Conservation (phyloP, 2,113 vertebrate species). For the Datnioides undecimradiatus region DNA sequence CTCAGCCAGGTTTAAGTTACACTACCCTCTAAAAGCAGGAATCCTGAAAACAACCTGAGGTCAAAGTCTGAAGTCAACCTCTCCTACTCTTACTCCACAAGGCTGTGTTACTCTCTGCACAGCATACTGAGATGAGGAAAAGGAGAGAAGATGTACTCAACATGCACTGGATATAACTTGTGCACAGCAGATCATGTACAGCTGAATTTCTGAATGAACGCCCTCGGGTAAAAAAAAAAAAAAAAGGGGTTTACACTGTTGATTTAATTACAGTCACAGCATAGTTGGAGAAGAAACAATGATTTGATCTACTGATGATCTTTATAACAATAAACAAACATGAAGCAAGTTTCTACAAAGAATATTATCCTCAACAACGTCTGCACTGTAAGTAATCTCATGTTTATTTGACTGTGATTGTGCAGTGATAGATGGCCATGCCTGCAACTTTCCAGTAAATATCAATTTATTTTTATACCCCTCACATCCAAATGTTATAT, state of each 20-base stretch:
- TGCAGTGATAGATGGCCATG: slow-evolving; percentile 12
- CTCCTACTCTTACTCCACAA: slow-evolving; percentile 52
- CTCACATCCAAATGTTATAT: background rate
- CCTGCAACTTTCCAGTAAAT: background rate
- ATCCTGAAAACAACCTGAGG: slow-evolving; percentile 64
- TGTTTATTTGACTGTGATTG: slow-evolving; percentile 11
- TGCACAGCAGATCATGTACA: background rate
- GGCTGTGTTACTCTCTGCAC: slow-evolving; percentile 22
- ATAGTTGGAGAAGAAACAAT: slow-evolving; percentile 7
- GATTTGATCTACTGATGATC: background rate
- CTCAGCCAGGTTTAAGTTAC: slow-evolving; percentile 56
- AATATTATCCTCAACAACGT: slow-evolving; percentile 3
- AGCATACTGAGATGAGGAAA: background rate
- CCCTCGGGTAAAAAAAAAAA: background rate
- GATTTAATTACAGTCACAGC: background rate
- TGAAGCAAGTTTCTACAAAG: too few species aligned
- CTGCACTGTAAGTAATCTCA: background rate
- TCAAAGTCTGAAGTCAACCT: slow-evolving; percentile 61
- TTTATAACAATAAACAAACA: too few species aligned
- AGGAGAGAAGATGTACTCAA: slow-evolving; percentile 4
- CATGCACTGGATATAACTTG: background rate
- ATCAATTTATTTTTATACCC: slow-evolving; percentile 8
- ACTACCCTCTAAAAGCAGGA: slow-evolving; percentile 43
- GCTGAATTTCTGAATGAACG: slow-evolving; percentile 13
- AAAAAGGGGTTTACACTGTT: background rate